phyloP scores from a whole-genome alignment of 2,888 invertebrate species.

The Plebejus melissa region DNA sequence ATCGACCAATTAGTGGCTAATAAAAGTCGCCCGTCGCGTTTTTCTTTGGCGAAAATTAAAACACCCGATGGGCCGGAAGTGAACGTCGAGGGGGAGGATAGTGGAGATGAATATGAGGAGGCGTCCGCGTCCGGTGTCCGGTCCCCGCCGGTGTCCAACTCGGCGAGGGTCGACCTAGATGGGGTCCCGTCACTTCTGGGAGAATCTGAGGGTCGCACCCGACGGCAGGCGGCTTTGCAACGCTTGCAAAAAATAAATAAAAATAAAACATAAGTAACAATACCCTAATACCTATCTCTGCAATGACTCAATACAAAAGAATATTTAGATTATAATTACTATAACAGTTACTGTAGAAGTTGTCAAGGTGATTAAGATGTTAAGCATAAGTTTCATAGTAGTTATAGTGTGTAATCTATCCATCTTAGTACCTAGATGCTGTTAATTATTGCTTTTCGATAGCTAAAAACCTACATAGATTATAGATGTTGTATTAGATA shows the following conservation, averaged over 20 bases:
- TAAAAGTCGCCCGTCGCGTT: not conserved
- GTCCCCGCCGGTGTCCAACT: not conserved
- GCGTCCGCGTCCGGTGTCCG: not conserved
- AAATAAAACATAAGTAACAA: not conserved
- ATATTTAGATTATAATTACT: not conserved
- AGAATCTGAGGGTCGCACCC: not conserved
- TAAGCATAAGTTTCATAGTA: no score
- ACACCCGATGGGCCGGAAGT: not conserved
- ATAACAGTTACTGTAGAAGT: no score
- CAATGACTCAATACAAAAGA: not conserved
- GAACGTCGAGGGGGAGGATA: no score
- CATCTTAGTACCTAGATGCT: no score
- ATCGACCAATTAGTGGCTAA: not conserved
- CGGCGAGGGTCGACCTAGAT: not conserved
- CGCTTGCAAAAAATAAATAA: not conserved
- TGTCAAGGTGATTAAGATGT: no score
- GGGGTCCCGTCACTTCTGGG: not conserved
- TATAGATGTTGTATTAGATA: no score
- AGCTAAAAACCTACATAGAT: no score
- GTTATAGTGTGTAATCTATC: no score
- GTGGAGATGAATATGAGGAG: slow-evolving; percentile 1
- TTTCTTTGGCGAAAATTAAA: not conserved
- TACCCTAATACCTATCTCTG: not conserved
- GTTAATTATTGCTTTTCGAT: no score
- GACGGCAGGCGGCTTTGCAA: slow-evolving; percentile 14